Evolutionary conservation across 2,888 invertebrate genomes (phyloP).

Genomic region (Hypsopygia costalis): DNA sequence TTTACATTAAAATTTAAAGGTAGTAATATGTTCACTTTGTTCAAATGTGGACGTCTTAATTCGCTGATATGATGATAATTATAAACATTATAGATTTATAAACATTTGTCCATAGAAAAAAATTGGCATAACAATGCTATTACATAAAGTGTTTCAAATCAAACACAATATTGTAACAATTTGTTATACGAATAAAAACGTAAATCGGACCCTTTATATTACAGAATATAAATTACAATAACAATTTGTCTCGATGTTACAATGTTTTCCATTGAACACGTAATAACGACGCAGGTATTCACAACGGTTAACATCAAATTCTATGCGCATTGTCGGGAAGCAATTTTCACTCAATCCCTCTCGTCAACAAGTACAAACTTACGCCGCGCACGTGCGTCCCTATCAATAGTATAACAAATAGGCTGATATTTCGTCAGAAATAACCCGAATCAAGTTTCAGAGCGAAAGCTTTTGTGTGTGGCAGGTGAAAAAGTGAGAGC

Average conservation of each 20-base stretch:
- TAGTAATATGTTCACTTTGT: no score
- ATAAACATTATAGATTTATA: no score
- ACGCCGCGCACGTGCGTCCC: conserved; percentile 72
- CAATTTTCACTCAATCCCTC: conserved; percentile 77
- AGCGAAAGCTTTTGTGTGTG: conserved; percentile 78
- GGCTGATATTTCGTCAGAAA: conserved; percentile 80
- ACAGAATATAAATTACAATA: conserved; percentile 1
- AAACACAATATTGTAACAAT: neutral
- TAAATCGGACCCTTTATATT: neutral
- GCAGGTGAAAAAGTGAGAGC: conserved; percentile 80
- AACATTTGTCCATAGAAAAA: no score
- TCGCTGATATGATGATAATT: no score
- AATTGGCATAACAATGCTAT: no score
- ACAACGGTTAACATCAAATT: conserved; percentile 61
- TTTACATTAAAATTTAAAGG: no score
- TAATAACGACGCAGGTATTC: conserved; percentile 24
- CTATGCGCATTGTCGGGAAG: conserved; percentile 73
- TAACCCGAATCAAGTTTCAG: conserved; percentile 80
- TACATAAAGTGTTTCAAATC: no score
- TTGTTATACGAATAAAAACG: no score
- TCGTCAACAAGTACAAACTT: conserved; percentile 77
- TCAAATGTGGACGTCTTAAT: no score
- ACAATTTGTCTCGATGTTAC: conserved; percentile 8
- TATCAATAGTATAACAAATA: conserved; percentile 80
- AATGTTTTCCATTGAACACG: conserved; percentile 11